Evolutionary conservation across 2,113 vertebrate species (phyloP).

Genomic region (Damaliscus lunatus): DNA sequence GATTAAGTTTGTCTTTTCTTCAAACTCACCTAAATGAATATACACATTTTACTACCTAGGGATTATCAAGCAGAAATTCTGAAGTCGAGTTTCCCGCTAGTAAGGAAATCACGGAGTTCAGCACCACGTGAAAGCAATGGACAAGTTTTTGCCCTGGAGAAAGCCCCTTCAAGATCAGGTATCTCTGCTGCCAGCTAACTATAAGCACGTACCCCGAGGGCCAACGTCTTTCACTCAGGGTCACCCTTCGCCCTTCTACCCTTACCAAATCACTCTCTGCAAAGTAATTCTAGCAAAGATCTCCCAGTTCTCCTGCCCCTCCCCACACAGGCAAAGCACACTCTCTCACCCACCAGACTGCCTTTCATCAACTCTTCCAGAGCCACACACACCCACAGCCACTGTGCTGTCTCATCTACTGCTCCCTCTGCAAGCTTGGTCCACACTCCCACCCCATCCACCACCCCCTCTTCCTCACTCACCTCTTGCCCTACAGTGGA

Average conservation of each 20-base stretch:
- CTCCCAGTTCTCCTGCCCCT: background rate
- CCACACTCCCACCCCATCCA: background rate
- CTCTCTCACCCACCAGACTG: background rate
- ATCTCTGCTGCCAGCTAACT: background rate
- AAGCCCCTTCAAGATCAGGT: no score
- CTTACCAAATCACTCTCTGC: background rate
- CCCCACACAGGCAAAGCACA: background rate
- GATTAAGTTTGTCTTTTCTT: background rate
- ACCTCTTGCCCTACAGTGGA: background rate
- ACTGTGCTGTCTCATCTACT: background rate
- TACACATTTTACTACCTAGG: background rate
- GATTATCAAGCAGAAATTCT: background rate
- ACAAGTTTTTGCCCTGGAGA: background rate
- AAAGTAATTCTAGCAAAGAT: background rate
- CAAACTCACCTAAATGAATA: background rate
- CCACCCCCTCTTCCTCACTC: background rate
- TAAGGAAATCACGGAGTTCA: background rate
- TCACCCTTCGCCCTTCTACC: background rate
- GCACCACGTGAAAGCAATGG: rapidly evolving
- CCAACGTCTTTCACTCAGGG: background rate
- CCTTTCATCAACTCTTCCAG: background rate
- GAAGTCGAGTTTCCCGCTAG: background rate
- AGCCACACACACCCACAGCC: background rate
- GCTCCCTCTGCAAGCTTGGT: background rate
- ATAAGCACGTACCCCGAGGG: no score